A percentile compares a stretch with the other conserved stretches of the same genome.
These are phyloP conservation scores for Pristiophorus japonicus DNA, from an alignment of 2,113 vertebrate genomes.

Conservation along the genomic window DNA sequence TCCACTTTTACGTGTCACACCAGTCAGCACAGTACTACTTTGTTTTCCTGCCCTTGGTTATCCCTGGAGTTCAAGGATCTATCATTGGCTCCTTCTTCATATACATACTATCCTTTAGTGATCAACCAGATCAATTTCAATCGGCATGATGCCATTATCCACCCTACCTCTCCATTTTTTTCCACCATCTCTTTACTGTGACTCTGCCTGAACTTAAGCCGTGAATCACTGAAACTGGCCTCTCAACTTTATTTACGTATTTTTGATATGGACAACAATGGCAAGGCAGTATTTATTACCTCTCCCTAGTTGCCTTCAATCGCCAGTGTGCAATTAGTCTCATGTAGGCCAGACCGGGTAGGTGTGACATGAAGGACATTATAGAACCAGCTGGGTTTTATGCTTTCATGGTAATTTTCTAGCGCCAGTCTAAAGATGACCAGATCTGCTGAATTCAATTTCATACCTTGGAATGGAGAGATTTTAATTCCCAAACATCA, in stretches of 20 bases:
- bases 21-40: not conserved
- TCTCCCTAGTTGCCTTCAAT: not conserved
- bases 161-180: not conserved
- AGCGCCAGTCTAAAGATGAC: not conserved
- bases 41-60: not conserved
- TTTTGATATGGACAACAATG: not conserved
- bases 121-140: not conserved
- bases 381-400: not conserved
- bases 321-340: not conserved
- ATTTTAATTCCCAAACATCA: not conserved
- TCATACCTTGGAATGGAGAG: not conserved
- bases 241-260: not conserved
- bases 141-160: not conserved
- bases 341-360: not conserved
- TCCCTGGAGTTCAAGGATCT: not conserved
- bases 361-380: not conserved
- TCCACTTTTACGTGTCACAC: not conserved
- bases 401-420: not conserved
- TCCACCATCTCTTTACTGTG: not conserved
- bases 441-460: not conserved
- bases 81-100: not conserved
- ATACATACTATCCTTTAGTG: not conserved
- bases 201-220: not conserved
- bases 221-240: not conserved
- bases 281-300: not conserved